A percentile compares a stretch with the other conserved stretches of the same genome.
phyloP scores from a whole-genome alignment of 2,113 vertebrate genomes.

The Conger conger region DNA sequence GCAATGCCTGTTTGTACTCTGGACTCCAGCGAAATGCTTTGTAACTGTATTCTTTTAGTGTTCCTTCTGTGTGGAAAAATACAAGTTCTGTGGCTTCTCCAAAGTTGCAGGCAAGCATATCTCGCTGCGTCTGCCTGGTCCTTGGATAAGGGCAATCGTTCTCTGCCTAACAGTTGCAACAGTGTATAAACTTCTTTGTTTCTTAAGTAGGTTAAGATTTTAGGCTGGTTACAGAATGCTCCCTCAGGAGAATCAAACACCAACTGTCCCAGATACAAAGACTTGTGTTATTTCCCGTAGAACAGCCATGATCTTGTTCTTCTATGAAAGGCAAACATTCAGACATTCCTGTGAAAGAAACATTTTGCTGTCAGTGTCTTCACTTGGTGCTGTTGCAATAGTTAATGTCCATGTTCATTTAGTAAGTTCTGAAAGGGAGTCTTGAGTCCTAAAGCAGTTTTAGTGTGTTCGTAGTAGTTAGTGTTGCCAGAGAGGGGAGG shows the following conservation, averaged over 20 bases:
- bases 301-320: slow-evolving; percentile 28
- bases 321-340: slow-evolving; percentile 16
- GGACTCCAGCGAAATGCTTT: too few relatives aligned
- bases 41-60: too few relatives aligned
- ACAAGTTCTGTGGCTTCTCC: too few relatives aligned
- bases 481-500: too few relatives aligned
- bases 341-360: neutral
- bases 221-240: slow-evolving; percentile 11
- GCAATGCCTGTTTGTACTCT: neutral
- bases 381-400: neutral
- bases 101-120: too few relatives aligned
- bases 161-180: too few relatives aligned
- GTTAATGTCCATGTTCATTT: too few relatives aligned
- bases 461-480: neutral
- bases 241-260: slow-evolving; percentile 20
- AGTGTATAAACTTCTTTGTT: neutral
- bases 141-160: too few relatives aligned
- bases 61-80: too few relatives aligned
- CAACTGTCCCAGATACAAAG: slow-evolving; percentile 31
- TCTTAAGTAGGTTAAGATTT: slow-evolving; percentile 25
- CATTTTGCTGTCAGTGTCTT: neutral
- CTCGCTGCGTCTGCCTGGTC: too few relatives aligned
- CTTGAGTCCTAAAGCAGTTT: neutral
- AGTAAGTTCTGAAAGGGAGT: neutral
- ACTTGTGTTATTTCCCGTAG: neutral